These are phyloP conservation scores for Neria commutata DNA, from an alignment of 2,888 invertebrate species.

Conservation along the genomic window DNA sequence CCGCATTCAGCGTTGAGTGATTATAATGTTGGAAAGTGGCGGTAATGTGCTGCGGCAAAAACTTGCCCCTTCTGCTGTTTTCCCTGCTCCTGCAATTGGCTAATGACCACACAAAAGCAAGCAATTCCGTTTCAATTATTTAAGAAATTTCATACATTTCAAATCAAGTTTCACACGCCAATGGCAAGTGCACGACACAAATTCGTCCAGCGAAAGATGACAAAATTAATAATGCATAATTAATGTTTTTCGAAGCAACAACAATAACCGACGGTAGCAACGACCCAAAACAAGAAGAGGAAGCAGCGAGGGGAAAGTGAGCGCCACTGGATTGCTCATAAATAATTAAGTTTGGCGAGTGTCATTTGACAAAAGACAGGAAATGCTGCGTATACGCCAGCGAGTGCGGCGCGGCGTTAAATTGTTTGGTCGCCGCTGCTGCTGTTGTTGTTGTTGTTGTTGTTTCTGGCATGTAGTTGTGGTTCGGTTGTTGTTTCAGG, in stretches of 20 bases:
- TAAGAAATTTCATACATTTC: constrained; percentile 54
- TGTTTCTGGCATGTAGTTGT: too few relatives aligned
- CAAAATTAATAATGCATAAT: constrained; percentile 2
- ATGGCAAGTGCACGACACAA: not conserved
- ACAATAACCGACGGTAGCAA: too few relatives aligned
- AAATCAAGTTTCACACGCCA: constrained; percentile 13
- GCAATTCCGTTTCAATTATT: constrained; percentile 54
- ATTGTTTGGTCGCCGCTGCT: not conserved
- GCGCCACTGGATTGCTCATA: constrained; percentile 1
- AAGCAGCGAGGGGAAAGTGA: not conserved
- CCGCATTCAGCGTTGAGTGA: too few relatives aligned
- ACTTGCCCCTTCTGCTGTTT: too few relatives aligned
- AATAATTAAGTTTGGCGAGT: constrained; percentile 11
- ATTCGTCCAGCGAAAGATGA: not conserved
- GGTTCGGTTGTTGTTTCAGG: not conserved
- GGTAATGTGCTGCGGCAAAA: too few relatives aligned
- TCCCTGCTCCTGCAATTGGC: too few relatives aligned
- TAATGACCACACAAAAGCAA: constrained; percentile 52
- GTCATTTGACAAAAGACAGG: not conserved
- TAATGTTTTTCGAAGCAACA: constrained; percentile 35
- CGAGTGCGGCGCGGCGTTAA: not conserved
- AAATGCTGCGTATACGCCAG: constrained; percentile 14
- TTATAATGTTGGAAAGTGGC: too few relatives aligned
- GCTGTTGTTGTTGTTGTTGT: constrained; percentile 1
- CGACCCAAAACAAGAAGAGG: not conserved